Percentiles rank a stretch among this genome's conserved stretches.
These are phyloP conservation scores for Pachymerium ferrugineum DNA, from an alignment of 2,888 invertebrate genomes.

Conservation along the genomic window DNA sequence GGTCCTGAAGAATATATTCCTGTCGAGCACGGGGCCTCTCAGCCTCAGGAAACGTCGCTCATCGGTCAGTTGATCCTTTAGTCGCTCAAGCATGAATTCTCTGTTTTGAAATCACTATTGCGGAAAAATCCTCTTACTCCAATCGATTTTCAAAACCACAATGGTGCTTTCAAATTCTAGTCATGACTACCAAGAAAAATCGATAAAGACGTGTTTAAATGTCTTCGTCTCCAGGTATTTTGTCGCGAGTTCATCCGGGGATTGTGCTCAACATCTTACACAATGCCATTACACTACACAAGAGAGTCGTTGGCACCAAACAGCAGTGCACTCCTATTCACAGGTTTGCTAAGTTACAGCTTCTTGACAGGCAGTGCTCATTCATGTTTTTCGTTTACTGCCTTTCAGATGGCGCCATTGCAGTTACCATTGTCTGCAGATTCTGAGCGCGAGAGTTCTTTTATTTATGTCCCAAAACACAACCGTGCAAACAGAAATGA, in stretches of 20 bases:
- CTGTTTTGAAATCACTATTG: neutral
- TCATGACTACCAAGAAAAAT: neutral
- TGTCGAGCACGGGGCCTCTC: conserved; percentile 28
- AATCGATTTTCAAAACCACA: too few species aligned
- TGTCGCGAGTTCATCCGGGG: conserved; percentile 49
- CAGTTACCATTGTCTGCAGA: conserved; percentile 57
- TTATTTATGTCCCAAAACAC: conserved; percentile 57
- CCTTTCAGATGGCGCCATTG: conserved; percentile 54
- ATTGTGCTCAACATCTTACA: conserved; percentile 55
- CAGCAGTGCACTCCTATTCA: conserved; percentile 58
- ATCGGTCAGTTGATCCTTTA: neutral
- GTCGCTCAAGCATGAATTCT: neutral
- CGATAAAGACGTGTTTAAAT: neutral
- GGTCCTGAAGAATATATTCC: conserved; percentile 32
- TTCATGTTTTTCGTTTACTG: neutral
- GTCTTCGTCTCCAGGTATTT: conserved; percentile 42
- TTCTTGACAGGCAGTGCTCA: neutral
- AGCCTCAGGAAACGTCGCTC: neutral
- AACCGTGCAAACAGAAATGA: conserved; percentile 54
- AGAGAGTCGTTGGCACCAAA: conserved; percentile 56
- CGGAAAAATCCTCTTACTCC: too few species aligned
- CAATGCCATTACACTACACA: conserved; percentile 58
- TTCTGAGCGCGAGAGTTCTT: conserved; percentile 56
- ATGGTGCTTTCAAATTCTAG: too few species aligned
- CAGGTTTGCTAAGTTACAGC: conserved; percentile 44